These are phyloP conservation scores for Hirundo rustica DNA, from an alignment of 2,797 vertebrate genomes.

Conservation along the genomic window DNA sequence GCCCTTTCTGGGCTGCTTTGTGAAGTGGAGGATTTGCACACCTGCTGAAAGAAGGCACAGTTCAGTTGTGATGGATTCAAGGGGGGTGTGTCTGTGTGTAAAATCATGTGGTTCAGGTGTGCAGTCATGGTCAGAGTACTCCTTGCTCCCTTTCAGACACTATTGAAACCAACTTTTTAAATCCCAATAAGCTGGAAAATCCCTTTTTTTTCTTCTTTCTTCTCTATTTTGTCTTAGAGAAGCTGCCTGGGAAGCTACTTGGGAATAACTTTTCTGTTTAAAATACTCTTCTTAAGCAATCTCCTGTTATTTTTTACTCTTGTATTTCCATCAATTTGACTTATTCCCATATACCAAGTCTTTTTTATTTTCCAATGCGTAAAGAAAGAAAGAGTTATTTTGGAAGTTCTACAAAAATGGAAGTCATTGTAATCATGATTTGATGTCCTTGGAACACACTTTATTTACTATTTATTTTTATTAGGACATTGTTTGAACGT, in stretches of 20 bases:
- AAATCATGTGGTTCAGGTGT: not conserved
- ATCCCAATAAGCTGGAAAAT: not conserved
- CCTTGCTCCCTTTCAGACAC: not conserved
- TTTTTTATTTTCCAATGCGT: slow-evolving; percentile 25
- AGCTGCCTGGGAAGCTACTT: not conserved
- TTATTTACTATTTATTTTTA: slow-evolving; percentile 63
- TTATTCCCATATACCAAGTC: not conserved
- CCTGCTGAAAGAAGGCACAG: accelerated
- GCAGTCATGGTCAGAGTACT: not conserved
- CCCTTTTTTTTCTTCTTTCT: not conserved
- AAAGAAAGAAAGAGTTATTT: slow-evolving; percentile 18
- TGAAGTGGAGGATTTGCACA: not conserved
- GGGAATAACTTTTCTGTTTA: not conserved
- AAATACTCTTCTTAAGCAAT: not conserved
- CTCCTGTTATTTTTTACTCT: not conserved
- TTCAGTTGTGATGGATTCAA: not conserved
- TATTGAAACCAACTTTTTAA: not conserved
- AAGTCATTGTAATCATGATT: slow-evolving; percentile 38
- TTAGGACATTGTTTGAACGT: slow-evolving; percentile 34
- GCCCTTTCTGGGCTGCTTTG: not conserved
- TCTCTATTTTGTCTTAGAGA: not conserved
- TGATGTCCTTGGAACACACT: slow-evolving; percentile 14
- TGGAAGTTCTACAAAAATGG: slow-evolving; percentile 38
- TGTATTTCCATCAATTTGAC: slow-evolving; percentile 8
- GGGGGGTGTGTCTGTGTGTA: accelerated